Percentiles rank a stretch among this genome's conserved stretches.
phyloP scores from a whole-genome alignment of 2,888 invertebrate species.

The Agrochola macilenta region DNA sequence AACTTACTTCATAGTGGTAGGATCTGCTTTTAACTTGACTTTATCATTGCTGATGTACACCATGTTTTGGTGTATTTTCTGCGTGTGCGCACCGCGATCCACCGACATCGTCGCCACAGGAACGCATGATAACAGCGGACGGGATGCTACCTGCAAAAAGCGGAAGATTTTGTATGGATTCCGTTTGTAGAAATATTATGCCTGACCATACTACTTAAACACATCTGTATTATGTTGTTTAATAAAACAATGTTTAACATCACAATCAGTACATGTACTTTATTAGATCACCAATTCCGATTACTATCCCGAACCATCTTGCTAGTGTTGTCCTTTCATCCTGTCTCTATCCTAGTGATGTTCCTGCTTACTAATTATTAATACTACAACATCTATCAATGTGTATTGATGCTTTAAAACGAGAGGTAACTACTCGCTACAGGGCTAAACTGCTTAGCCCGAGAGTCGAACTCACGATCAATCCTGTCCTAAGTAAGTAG shows the following conservation, averaged over 20 bases:
- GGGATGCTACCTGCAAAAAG: constrained; percentile 39
- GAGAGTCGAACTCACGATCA: neutral
- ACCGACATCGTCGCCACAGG: constrained; percentile 44
- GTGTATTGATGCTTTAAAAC: neutral
- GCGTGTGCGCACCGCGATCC: constrained; percentile 78
- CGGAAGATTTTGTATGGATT: neutral
- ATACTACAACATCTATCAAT: no score
- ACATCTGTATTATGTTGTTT: no score
- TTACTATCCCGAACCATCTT: no score
- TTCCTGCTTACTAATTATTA: no score
- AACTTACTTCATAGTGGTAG: constrained; percentile 85
- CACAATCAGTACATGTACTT: no score
- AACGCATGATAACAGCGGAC: constrained; percentile 37
- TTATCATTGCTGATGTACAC: constrained; percentile 90
- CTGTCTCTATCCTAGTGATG: no score
- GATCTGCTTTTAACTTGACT: constrained; percentile 84
- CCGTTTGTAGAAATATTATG: neutral
- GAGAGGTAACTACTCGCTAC: no score
- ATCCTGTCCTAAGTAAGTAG: neutral
- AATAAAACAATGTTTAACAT: no score
- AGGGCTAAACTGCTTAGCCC: neutral
- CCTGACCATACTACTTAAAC: neutral
- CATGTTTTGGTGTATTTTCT: constrained; percentile 91
- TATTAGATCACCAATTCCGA: no score
- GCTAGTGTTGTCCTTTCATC: no score